Percentiles rank a stretch among this genome's conserved stretches.
phyloP scores from a whole-genome alignment of 37 sponge, comb jelly and placozoan species.

The Petrosia ficiformis region DNA sequence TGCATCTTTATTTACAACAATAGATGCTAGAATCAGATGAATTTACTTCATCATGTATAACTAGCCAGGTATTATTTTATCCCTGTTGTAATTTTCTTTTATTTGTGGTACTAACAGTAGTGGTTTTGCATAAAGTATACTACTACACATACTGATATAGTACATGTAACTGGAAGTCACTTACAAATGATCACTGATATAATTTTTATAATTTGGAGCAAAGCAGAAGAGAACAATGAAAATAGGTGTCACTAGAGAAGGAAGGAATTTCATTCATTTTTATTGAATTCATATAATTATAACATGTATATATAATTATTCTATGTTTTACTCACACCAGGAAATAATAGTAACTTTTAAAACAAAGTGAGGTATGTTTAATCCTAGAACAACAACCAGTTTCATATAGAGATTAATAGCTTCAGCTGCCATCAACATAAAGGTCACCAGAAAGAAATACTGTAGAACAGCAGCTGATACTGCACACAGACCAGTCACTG shows the following conservation, averaged over 20 bases:
- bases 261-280: neutral
- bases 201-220: neutral
- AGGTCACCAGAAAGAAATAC: slow-evolving; percentile 49
- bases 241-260: slow-evolving; percentile 5
- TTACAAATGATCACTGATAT: neutral
- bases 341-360: slow-evolving; percentile 19
- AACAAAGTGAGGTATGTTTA: slow-evolving; percentile 2
- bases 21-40: no score
- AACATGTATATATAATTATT: no score
- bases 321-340: slow-evolving; percentile 41
- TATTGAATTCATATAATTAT: no score
- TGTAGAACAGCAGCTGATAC: slow-evolving; percentile 26
- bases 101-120: no score
- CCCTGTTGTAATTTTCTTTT: no score
- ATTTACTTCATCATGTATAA: no score
- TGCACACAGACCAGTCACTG: slow-evolving; percentile 7
- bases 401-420: slow-evolving; percentile 47
- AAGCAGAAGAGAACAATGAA: slow-evolving; percentile 2
- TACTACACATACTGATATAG: no score
- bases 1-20: no score
- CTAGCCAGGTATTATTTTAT: no score
- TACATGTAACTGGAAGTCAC: no score
- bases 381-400: slow-evolving; percentile 32
- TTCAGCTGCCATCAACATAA: slow-evolving; percentile 43
- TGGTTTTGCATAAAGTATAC: no score